phyloP scores from a whole-genome alignment of 2,113 vertebrate species.

The Ramphastos sulfuratus region DNA sequence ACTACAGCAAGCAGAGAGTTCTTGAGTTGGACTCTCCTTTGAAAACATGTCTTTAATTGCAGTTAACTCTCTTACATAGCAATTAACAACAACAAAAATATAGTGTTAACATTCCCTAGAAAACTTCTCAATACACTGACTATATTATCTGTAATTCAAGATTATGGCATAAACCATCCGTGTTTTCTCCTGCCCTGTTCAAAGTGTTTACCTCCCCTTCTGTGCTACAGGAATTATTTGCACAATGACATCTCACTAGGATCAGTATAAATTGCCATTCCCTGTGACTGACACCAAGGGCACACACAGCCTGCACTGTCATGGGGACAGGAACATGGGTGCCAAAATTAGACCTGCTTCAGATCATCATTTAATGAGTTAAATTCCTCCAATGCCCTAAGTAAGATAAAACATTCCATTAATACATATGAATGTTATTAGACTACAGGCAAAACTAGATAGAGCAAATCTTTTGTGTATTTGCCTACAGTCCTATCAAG shows the following conservation, averaged over 20 bases:
- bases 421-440: not conserved
- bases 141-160: not conserved
- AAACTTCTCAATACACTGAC: not conserved
- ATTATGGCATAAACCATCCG: not conserved
- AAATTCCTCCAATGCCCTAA: not conserved
- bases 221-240: not conserved
- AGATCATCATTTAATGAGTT: not conserved
- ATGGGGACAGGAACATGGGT: not conserved
- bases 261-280: not conserved
- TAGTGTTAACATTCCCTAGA: not conserved
- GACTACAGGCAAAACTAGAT: not conserved
- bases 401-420: not conserved
- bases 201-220: not conserved
- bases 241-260: not conserved
- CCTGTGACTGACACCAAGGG: not conserved
- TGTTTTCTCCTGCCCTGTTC: not conserved
- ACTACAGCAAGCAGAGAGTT: not conserved
- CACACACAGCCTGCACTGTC: fast-evolving
- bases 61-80: not conserved
- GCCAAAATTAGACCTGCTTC: not conserved
- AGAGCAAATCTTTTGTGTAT: fast-evolving
- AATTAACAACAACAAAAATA: not conserved
- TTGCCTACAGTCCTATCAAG: not conserved
- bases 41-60: not conserved
- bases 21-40: not conserved